Evolutionary conservation across 2,888 invertebrate species (phyloP), one percentile per base, ranked within the genome.

Genomic region (Hemicrepidius hirtus): DNA sequence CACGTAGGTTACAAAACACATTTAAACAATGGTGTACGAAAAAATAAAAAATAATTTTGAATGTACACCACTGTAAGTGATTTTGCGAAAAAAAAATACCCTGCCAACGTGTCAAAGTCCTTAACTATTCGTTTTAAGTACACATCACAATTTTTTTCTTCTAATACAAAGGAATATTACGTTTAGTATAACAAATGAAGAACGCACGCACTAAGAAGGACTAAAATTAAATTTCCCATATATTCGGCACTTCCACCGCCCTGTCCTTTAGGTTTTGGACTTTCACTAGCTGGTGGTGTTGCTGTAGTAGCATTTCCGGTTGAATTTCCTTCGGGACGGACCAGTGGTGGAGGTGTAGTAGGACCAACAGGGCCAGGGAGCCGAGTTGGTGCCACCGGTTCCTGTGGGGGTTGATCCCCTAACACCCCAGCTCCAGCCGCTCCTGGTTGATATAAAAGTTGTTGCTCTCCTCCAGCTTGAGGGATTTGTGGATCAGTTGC

Each of bases 71-170:
- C 32, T 32, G 32, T 32, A 1, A 7, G 32, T 32, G 32, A 32
- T 32, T 32, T 32, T 32, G 32, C 32, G 5, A 32, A 32, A 32
- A 24, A 32, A 32, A 32, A 32, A 32, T 32, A 21, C 53, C 53
- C 53, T 16, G 18, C 46, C 40, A n/a, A 5, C 46, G 46, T 46
- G 46, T 46, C n/a, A 4, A 46, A 3, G 13, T 18, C 46, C 20
- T 46, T 7, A 53, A 10, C 16, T 49, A 16, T n/a, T 13, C 12
- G 20, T n/a, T 40, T 55, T 66, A 66, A 66, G 66, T 66, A 66
- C 66, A 57, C 62, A 66, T 66, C 66, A 66, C 66, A 66, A n/a
- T n/a, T 28, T 66, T 57, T 64, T 40, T 28, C n/a, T 18, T 41
- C 40, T 35, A 24, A 53, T 13, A 21, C 18, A 37, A 20, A 50